A percentile compares a stretch with the other conserved stretches of the same genome.
phyloP scores from a whole-genome alignment of 2,113 vertebrate genomes.

The Leptobrachium leishanense region DNA sequence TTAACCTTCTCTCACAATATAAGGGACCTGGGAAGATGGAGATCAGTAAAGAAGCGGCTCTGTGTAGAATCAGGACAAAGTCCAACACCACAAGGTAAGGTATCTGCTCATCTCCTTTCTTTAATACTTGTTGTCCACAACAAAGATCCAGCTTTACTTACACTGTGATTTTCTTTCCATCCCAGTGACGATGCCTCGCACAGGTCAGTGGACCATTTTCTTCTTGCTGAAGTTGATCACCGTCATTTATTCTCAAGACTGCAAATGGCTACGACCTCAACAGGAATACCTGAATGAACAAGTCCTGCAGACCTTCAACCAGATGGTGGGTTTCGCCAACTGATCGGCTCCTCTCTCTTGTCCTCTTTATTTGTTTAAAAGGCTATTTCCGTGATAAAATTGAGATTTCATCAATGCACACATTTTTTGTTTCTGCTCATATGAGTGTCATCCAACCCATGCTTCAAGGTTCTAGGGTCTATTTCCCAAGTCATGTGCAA shows the following conservation, averaged over 20 bases:
- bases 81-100: no score
- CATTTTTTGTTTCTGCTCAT: not conserved
- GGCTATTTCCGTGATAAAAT: not conserved
- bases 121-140: no score
- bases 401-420: not conserved
- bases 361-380: not conserved
- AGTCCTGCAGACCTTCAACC: not conserved
- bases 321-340: not conserved
- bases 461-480: no score
- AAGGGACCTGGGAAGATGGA: no score
- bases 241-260: not conserved
- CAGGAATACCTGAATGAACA: not conserved
- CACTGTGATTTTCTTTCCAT: no score
- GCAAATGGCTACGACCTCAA: constrained; percentile 1
- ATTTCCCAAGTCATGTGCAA: no score
- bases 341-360: not conserved
- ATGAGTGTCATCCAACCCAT: not conserved
- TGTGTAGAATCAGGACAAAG: no score
- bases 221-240: not conserved
- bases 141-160: no score
- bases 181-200: not conserved
- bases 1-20: no score
- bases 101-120: no score
- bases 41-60: no score
- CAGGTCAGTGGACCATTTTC: not conserved